Evolutionary conservation across 2,797 vertebrate species (phyloP).

Genomic region (Oreortyx pictus): DNA sequence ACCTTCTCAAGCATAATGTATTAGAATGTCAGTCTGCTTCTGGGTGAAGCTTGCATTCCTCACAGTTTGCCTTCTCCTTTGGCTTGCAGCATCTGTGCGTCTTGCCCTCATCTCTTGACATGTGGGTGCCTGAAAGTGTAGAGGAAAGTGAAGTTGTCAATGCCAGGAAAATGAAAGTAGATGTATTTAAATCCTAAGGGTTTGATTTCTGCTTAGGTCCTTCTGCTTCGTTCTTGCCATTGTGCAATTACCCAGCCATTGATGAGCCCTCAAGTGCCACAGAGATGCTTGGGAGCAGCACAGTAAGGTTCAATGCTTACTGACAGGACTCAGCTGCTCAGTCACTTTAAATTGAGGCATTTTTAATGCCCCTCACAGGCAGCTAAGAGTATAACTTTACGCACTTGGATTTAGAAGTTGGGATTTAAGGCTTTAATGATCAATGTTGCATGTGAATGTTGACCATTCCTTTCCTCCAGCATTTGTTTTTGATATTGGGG

Average conservation of each 20-base stretch:
- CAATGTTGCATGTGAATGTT: not conserved
- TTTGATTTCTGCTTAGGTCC: not conserved
- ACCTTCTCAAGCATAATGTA: not conserved
- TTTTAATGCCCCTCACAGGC: not conserved
- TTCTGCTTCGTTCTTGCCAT: not conserved
- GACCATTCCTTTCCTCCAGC: not conserved
- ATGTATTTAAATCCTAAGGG: not conserved
- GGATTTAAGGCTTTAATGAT: not conserved
- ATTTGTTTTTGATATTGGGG: not conserved
- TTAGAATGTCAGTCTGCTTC: slow-evolving; percentile 35
- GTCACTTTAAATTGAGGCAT: not conserved
- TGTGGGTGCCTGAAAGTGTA: not conserved
- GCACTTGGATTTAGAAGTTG: not conserved
- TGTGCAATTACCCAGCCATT: accelerated
- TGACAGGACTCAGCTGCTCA: not conserved
- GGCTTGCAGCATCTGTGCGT: not conserved
- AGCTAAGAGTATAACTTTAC: not conserved
- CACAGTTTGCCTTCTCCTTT: slow-evolving; percentile 11
- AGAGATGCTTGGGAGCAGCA: not conserved
- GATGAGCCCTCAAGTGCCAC: not conserved
- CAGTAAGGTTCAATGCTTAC: not conserved
- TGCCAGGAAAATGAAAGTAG: not conserved
- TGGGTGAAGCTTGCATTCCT: slow-evolving; percentile 18
- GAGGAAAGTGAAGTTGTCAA: not conserved
- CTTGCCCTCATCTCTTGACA: slow-evolving; percentile 25